Evolutionary conservation across 2,797 vertebrate genomes (phyloP), one percentile per base, ranked within the genome.

Genomic region (Knipowitschia caucasica): DNA sequence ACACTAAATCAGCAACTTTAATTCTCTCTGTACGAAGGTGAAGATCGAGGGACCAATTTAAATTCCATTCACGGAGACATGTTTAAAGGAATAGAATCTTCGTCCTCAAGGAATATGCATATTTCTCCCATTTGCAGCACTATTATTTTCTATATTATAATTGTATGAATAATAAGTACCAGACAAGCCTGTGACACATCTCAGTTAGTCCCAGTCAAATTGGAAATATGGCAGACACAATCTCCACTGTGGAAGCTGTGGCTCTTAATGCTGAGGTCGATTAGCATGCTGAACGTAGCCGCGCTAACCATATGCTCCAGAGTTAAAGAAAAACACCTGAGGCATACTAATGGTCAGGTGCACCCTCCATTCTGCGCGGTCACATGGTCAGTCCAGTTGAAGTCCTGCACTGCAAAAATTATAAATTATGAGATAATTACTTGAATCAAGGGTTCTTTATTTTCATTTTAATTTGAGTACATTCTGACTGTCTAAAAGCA

Each of bases 341-440:
- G 42, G 73, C 50, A 80, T 64, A 51, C 52, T 68, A 58, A 74
- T 55, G 20, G 8, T 27, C 40, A 56, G n/a, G 35, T 35, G 40
- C 26, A 15, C 7, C 11, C n/a, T 27, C 2, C 36, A 53, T 34
- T 15, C 52, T 53, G 30, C 14, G n/a, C n/a, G n/a, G n/a, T n/a
- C n/a, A n/a, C n/a, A n/a, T n/a, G n/a, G n/a, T n/a, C n/a, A n/a
- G n/a, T n/a, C n/a, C n/a, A n/a, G n/a, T 7, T 21, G 1, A 17
- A 64, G 56, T 11, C 27, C 40, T 49, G 25, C 3, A 23, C 15
- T n/a, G n/a, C n/a, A n/a, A n/a, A n/a, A n/a, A n/a, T n/a, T n/a
- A n/a, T n/a, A n/a, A n/a, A n/a, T n/a, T n/a, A n/a, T n/a, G n/a
- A n/a, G n/a, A n/a, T n/a, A n/a, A n/a, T n/a, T n/a, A n/a, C n/a